Conservation (phyloP, 2,113 vertebrate genomes). For the Amphilophus citrinellus region DNA sequence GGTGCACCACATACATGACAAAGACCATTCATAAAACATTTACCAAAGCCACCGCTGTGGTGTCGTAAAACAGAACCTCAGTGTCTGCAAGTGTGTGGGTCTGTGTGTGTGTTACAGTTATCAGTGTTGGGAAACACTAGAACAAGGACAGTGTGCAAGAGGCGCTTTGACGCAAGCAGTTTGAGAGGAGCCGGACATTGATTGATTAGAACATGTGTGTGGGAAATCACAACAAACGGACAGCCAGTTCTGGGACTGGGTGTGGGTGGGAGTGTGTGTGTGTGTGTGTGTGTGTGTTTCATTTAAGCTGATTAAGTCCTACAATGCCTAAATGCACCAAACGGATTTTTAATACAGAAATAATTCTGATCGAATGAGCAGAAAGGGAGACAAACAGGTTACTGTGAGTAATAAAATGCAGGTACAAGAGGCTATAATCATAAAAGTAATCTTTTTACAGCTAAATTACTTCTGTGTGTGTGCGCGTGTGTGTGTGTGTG, state of each 20-base stretch:
- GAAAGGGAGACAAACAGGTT: background rate
- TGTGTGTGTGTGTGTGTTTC: background rate
- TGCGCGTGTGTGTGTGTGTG: background rate
- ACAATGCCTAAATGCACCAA: background rate
- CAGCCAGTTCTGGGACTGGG: conserved; percentile 2
- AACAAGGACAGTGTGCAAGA: conserved; percentile 68
- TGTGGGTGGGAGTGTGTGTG: background rate
- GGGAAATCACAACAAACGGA: conserved; percentile 59
- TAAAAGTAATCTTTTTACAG: conserved; percentile 56
- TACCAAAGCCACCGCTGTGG: conserved; percentile 53
- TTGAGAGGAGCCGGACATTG: conserved; percentile 34
- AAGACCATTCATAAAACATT: conserved; percentile 79
- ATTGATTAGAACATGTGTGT: conserved; percentile 34
- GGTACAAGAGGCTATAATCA: conserved; percentile 22
- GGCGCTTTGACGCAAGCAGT: conserved; percentile 66
- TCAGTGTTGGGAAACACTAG: conserved; percentile 67
- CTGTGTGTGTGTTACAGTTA: conserved; percentile 46
- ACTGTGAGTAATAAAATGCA: conserved; percentile 17
- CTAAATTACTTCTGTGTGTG: background rate
- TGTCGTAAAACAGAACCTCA: conserved; percentile 62
- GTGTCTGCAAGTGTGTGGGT: conserved; percentile 38
- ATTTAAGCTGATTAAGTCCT: background rate
- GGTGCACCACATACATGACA: conserved; percentile 55
- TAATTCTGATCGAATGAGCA: background rate
- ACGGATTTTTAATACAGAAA: background rate